Percentiles rank a stretch among this genome's conserved stretches.
phyloP scores from a whole-genome alignment of 2,888 invertebrate genomes.

The Apomyelois bistriatella region DNA sequence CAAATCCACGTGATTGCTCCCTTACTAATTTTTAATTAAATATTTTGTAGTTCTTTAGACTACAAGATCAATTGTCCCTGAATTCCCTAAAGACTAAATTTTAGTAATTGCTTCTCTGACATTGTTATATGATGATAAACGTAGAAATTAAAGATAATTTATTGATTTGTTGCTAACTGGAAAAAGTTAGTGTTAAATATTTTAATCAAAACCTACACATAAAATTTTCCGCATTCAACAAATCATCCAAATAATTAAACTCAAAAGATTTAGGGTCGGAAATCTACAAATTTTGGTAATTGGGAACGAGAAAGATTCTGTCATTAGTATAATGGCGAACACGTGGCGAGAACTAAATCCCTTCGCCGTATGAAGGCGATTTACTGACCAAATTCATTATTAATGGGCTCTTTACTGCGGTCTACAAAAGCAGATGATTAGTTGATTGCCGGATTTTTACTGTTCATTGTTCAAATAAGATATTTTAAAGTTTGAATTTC shows the following conservation, averaged over 20 bases:
- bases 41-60: no score
- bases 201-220: no score
- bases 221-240: neutral
- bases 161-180: no score
- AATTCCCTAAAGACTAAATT: no score
- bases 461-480: neutral
- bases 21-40: no score
- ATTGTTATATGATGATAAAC: no score
- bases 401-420: slow-evolving; percentile 65
- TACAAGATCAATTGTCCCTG: no score
- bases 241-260: slow-evolving; percentile 9
- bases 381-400: slow-evolving; percentile 74
- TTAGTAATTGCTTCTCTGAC: no score
- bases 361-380: slow-evolving; percentile 71
- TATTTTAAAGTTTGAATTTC: neutral
- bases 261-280: neutral
- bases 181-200: no score
- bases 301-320: slow-evolving; percentile 50
- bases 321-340: slow-evolving; percentile 74
- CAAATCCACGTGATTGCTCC: no score
- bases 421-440: slow-evolving; percentile 59
- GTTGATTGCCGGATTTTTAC: slow-evolving; percentile 62
- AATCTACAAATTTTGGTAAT: slow-evolving; percentile 9
- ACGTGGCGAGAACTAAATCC: slow-evolving; percentile 72
- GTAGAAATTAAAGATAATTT: no score